Conservation (phyloP, 2,797 vertebrate species). For the Helarctos malayanus region DNA sequence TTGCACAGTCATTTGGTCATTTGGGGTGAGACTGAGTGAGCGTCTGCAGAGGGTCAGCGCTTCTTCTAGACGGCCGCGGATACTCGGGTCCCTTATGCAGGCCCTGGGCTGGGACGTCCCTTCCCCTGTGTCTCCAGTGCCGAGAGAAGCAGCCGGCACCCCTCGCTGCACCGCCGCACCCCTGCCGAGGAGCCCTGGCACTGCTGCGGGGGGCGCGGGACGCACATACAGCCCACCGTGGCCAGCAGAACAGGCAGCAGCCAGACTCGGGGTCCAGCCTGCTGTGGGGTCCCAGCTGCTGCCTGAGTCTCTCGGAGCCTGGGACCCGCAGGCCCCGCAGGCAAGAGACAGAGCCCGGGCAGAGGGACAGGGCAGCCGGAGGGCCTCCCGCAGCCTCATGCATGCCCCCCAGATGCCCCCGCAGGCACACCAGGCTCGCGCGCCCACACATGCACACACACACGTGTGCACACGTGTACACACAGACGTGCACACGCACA, state of each 20-base stretch:
- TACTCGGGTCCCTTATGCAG: background rate
- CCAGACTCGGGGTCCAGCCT: background rate
- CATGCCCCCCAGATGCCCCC: background rate
- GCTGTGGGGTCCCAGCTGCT: background rate
- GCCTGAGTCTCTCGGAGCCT: background rate
- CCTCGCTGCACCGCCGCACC: accelerated
- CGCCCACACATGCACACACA: no score
- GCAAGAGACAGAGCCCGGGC: background rate
- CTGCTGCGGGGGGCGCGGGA: background rate
- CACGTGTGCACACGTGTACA: no score
- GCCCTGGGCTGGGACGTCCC: background rate
- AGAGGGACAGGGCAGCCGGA: background rate
- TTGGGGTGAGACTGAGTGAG: background rate
- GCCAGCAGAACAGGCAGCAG: background rate
- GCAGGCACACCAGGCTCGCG: background rate
- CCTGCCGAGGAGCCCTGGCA: background rate
- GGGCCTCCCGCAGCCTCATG: background rate
- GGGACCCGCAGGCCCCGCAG: background rate
- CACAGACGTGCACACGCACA: no score
- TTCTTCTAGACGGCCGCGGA: background rate
- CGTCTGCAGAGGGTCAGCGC: accelerated
- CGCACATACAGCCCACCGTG: no score
- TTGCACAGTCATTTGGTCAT: background rate
- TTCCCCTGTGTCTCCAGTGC: background rate
- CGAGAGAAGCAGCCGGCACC: background rate